phyloP scores from a whole-genome alignment of 2,113 vertebrate genomes.

The Pitta sordida region DNA sequence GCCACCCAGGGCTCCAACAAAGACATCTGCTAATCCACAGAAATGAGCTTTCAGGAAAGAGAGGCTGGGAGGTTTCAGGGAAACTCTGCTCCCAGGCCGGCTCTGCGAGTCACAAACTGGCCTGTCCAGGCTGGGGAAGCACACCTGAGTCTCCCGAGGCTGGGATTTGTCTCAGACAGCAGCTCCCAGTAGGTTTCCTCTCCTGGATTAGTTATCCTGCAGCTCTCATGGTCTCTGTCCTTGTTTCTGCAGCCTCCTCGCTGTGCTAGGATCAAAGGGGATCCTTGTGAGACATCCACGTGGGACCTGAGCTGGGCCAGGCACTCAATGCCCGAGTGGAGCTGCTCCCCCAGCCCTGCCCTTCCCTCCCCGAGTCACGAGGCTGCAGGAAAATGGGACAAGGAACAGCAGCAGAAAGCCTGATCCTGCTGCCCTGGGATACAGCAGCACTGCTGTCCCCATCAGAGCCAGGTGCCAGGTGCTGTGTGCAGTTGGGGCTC shows the following conservation, averaged over 20 bases:
- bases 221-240: neutral
- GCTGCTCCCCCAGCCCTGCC: neutral
- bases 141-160: neutral
- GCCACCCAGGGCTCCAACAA: neutral
- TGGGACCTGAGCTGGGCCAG: neutral
- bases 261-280: neutral
- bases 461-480: neutral
- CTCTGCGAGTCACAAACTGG: neutral
- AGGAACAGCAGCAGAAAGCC: neutral
- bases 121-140: neutral
- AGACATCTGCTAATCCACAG: constrained; percentile 7
- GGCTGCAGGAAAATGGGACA: neutral
- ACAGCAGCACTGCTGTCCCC: neutral
- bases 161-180: neutral
- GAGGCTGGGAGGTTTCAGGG: neutral
- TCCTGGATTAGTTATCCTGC: neutral
- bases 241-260: neutral
- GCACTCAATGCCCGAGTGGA: rapidly evolving
- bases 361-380: neutral
- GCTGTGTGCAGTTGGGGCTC: rapidly evolving
- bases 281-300: neutral
- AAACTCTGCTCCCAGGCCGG: neutral
- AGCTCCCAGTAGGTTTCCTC: neutral
- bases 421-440: neutral
- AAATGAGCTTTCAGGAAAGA: constrained; percentile 17